These are phyloP conservation scores for Pachypsylla venusta DNA, from an alignment of 1,140 invertebrate genomes.

Conservation along the genomic window DNA sequence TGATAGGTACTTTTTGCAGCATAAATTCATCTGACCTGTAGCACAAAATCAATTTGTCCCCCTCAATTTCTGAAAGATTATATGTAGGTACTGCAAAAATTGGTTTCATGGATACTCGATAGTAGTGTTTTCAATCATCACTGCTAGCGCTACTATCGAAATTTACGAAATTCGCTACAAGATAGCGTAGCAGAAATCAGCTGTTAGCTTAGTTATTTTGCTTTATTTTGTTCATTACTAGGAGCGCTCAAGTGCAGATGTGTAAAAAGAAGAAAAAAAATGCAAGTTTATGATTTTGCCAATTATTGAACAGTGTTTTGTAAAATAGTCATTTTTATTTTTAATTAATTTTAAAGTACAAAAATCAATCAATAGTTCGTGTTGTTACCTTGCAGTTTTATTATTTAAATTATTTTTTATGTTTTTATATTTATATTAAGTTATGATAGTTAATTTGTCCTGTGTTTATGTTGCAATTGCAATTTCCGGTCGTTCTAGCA, in stretches of 20 bases:
- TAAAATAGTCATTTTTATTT: slow-evolving; percentile 10
- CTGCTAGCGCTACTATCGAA: too few relatives aligned
- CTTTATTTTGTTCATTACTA: slow-evolving; percentile 6
- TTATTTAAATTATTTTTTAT: background rate
- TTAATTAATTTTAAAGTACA: slow-evolving; percentile 7
- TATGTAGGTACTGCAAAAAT: too few relatives aligned
- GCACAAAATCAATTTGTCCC: too few relatives aligned
- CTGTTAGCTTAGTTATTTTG: background rate
- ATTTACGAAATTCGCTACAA: too few relatives aligned
- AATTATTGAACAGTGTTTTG: slow-evolving; percentile 9
- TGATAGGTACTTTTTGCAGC: too few relatives aligned
- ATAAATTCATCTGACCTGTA: too few relatives aligned
- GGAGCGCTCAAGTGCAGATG: slow-evolving; percentile 6
- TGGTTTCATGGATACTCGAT: too few relatives aligned
- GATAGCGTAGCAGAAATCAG: slow-evolving; percentile 6
- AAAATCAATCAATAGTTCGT: slow-evolving; percentile 9
- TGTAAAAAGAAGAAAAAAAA: background rate
- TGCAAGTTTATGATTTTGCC: slow-evolving; percentile 8
- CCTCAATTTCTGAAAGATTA: too few relatives aligned
- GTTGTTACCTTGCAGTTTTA: slow-evolving; percentile 9
- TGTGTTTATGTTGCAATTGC: slow-evolving; percentile 5
- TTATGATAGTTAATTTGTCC: background rate
- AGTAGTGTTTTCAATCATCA: too few relatives aligned
- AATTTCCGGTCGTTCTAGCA: slow-evolving; percentile 6
- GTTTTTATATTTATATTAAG: slow-evolving; percentile 6